These are phyloP conservation scores for Epizoanthus scotinus DNA, from an alignment of 92 coral and sea anemone species.

Conservation along the genomic window DNA sequence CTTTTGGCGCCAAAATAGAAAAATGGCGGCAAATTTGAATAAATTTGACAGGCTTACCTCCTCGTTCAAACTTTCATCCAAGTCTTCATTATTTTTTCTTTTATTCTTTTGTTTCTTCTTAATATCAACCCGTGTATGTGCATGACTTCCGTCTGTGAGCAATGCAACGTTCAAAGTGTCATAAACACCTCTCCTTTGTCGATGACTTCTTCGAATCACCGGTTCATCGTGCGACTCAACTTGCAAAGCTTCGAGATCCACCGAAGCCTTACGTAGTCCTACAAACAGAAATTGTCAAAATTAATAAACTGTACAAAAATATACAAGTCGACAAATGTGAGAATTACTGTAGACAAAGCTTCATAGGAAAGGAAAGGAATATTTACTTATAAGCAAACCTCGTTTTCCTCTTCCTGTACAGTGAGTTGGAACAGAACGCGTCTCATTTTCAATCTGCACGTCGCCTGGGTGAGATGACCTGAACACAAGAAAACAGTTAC, in stretches of 20 bases:
- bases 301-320: background rate
- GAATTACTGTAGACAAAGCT: background rate
- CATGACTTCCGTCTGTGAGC: slow-evolving; percentile 72
- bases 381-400: slow-evolving; percentile 16
- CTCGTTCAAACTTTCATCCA: slow-evolving; percentile 58
- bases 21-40: slow-evolving; percentile 99
- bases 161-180: slow-evolving; percentile 81
- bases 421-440: background rate
- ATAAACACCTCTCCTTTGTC: slow-evolving; percentile 84
- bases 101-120: slow-evolving; percentile 47
- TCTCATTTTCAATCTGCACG: slow-evolving; percentile 8
- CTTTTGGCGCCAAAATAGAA: slow-evolving; percentile 65
- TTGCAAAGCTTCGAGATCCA: slow-evolving; percentile 19
- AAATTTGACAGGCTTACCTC: slow-evolving; percentile 59
- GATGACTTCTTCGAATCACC: slow-evolving; percentile 81
- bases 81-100: slow-evolving; percentile 39
- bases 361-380: background rate
- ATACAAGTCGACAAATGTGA: background rate
- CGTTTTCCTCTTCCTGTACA: slow-evolving; percentile 27
- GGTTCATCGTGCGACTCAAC: slow-evolving; percentile 45
- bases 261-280: slow-evolving; percentile 9
- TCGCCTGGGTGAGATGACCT: slow-evolving; percentile 16
- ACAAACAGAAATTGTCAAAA: background rate
- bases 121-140: slow-evolving; percentile 62
- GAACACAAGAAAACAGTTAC: background rate